Percentiles rank a stretch among this genome's conserved stretches.
These are phyloP conservation scores for Mamestra configurata DNA, from an alignment of 1,140 invertebrate species.

Conservation along the genomic window DNA sequence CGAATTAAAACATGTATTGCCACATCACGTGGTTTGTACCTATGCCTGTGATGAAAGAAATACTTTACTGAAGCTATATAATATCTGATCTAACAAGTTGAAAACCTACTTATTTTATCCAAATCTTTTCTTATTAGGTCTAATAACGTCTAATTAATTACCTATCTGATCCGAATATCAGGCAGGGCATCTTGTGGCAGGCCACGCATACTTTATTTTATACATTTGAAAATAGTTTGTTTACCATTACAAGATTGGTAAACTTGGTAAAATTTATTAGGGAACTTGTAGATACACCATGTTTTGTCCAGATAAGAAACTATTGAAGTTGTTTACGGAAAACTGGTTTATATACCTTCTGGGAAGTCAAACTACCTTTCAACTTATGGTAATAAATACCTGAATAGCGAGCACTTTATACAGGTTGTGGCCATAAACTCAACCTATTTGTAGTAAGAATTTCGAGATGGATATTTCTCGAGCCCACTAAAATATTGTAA, in stretches of 20 bases:
- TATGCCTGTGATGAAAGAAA: too few relatives aligned
- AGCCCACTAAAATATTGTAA: constrained; percentile 7
- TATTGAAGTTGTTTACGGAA: neutral
- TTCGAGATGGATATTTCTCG: neutral
- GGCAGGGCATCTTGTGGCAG: neutral
- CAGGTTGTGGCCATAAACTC: neutral
- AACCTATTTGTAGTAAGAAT: neutral
- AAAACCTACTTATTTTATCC: neutral
- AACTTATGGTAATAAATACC: neutral
- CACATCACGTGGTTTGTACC: too few relatives aligned
- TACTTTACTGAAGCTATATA: too few relatives aligned
- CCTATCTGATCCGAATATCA: neutral
- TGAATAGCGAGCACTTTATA: neutral
- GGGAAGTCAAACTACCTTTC: neutral
- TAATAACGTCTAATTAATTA: neutral
- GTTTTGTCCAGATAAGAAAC: neutral
- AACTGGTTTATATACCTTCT: neutral
- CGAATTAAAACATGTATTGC: too few relatives aligned
- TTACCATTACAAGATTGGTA: neutral
- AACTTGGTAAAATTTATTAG: neutral
- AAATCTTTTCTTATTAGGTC: neutral
- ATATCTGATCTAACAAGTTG: neutral
- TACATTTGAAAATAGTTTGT: neutral
- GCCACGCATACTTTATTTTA: neutral
- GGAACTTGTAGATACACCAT: neutral